These are phyloP conservation scores for Megalops cyprinoides DNA, from an alignment of 2,797 vertebrate genomes.

Conservation along the genomic window DNA sequence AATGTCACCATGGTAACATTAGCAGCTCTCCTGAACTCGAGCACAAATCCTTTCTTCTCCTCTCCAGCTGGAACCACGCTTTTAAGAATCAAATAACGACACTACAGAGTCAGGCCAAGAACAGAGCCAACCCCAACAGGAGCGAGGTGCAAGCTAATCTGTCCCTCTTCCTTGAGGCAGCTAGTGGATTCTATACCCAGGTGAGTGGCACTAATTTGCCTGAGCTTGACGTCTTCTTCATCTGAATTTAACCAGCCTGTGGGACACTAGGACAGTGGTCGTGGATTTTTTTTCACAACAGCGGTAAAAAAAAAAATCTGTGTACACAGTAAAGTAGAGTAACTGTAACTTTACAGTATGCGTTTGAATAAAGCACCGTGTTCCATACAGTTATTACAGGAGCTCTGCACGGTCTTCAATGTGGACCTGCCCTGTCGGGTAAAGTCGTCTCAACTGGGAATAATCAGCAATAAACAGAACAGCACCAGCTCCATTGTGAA, in stretches of 20 bases:
- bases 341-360: neutral
- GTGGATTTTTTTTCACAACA: no score
- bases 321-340: no score
- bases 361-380: neutral
- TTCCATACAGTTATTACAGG: constrained; percentile 86
- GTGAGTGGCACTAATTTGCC: constrained; percentile 73
- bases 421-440: constrained; percentile 97
- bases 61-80: constrained; percentile 89
- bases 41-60: constrained; percentile 38
- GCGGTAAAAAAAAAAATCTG: no score
- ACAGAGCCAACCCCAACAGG: constrained; percentile 96
- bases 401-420: constrained; percentile 97
- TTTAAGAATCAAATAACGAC: constrained; percentile 99
- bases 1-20: no score
- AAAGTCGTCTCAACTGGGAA: constrained; percentile 95
- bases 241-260: no score
- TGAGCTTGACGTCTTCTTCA: no score
- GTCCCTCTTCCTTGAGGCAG: constrained; percentile 96
- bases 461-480: constrained; percentile 95
- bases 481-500: constrained; percentile 89
- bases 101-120: constrained; percentile 98
- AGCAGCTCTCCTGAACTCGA: no score
- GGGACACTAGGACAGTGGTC: no score
- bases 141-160: constrained; percentile 98
- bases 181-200: constrained; percentile 99